These are phyloP conservation scores for Bombyx mandarina DNA, from an alignment of 1,140 invertebrate species.

Conservation along the genomic window DNA sequence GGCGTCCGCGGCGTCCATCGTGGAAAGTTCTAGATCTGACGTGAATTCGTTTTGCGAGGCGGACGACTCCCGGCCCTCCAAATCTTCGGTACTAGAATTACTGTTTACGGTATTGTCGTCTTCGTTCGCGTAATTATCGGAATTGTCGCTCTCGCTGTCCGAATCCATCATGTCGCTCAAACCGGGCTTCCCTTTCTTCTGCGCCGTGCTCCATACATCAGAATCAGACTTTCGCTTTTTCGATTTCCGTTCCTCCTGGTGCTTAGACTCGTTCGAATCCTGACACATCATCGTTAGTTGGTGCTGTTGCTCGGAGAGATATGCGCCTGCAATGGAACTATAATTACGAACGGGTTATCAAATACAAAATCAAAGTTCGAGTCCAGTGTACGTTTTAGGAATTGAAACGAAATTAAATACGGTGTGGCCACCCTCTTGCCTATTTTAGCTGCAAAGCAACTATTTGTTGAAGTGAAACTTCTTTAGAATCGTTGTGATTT, in stretches of 20 bases:
- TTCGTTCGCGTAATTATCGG: constrained; percentile 71
- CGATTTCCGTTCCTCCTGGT: constrained; percentile 46
- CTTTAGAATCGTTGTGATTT: too few relatives aligned
- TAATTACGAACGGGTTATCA: too few relatives aligned
- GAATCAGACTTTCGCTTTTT: constrained; percentile 65
- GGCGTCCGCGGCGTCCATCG: constrained; percentile 73
- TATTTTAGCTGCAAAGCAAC: too few relatives aligned
- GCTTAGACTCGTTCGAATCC: constrained; percentile 35
- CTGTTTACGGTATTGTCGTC: constrained; percentile 65
- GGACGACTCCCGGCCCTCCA: constrained; percentile 64
- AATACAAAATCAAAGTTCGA: too few relatives aligned
- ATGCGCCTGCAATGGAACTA: constrained; percentile 33
- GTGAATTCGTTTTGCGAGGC: constrained; percentile 74
- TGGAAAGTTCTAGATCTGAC: constrained; percentile 76
- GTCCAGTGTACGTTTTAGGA: too few relatives aligned
- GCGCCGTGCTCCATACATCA: constrained; percentile 36
- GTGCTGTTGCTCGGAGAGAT: constrained; percentile 65
- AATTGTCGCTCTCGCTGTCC: constrained; percentile 76
- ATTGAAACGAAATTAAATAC: too few relatives aligned
- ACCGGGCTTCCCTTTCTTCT: constrained; percentile 57
- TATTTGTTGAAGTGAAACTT: too few relatives aligned
- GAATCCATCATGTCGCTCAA: constrained; percentile 69
- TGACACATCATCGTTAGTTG: constrained; percentile 59
- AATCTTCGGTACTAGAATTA: constrained; percentile 67
- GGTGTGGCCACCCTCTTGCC: too few relatives aligned